These are phyloP conservation scores for Zophobas morio DNA, from an alignment of 1,140 invertebrate species.

Conservation along the genomic window DNA sequence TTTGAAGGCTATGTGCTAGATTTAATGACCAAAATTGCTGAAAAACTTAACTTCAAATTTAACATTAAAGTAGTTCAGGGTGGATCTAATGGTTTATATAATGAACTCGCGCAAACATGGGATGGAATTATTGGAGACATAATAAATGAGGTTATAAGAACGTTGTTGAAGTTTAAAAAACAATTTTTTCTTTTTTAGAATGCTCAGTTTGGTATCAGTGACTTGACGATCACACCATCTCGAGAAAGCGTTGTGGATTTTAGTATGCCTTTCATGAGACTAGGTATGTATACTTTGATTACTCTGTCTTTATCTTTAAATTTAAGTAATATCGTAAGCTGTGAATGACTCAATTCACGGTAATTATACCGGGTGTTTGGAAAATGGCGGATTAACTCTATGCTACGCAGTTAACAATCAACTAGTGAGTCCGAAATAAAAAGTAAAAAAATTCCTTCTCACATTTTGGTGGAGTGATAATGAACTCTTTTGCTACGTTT, in stretches of 20 bases:
- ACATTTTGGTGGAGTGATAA: too few species aligned
- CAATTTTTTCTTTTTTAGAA: constrained; percentile 72
- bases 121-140: constrained; percentile 89
- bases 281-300: constrained; percentile 61
- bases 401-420: too few species aligned
- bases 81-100: constrained; percentile 79
- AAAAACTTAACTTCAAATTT: constrained; percentile 83
- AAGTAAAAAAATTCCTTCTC: too few species aligned
- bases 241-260: constrained; percentile 89
- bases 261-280: constrained; percentile 91
- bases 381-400: too few species aligned
- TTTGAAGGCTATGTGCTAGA: constrained; percentile 88
- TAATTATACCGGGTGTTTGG: too few species aligned
- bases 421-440: too few species aligned
- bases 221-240: constrained; percentile 91
- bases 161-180: neutral
- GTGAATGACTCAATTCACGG: neutral
- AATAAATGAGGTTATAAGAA: constrained; percentile 78
- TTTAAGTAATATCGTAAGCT: neutral
- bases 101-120: constrained; percentile 82
- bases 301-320: neutral
- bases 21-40: constrained; percentile 82
- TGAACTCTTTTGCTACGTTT: too few species aligned
- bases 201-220: constrained; percentile 92
- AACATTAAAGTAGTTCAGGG: constrained; percentile 79